Evolutionary conservation across 2,888 invertebrate genomes (phyloP).

Genomic region (Ennomos erosarius): DNA sequence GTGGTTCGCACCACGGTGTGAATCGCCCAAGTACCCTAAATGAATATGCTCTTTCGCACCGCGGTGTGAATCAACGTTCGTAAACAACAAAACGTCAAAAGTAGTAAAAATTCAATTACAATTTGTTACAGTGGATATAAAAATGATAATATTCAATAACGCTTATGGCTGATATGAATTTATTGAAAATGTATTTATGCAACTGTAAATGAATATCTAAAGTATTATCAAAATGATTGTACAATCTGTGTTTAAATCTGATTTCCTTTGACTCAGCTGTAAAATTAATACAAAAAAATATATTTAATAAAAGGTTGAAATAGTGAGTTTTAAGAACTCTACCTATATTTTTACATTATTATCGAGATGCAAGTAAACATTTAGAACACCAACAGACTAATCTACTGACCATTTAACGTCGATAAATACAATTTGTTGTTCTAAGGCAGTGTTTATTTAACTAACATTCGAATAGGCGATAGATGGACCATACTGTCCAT

Average conservation of each 20-base stretch:
- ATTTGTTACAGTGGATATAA: conserved; percentile 20
- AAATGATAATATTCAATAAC: conserved; percentile 13
- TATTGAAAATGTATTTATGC: no score
- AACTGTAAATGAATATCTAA: no score
- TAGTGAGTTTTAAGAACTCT: background rate
- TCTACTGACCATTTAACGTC: conserved; percentile 37
- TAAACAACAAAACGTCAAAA: conserved; percentile 24
- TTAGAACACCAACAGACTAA: conserved; percentile 38
- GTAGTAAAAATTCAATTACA: conserved; percentile 25
- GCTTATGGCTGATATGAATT: conserved; percentile 1
- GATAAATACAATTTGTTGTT: conserved; percentile 48
- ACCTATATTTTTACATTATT: conserved; percentile 10
- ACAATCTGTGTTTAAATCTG: no score
- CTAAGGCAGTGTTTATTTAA: conserved; percentile 66
- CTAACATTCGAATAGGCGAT: conserved; percentile 41
- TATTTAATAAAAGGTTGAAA: conserved; percentile 14
- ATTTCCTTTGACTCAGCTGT: no score
- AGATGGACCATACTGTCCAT: conserved; percentile 35
- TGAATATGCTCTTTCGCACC: no score
- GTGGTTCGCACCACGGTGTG: no score
- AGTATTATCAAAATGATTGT: no score
- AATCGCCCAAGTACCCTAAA: no score
- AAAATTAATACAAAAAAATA: no score
- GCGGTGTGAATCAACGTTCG: conserved; percentile 27
- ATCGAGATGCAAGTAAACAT: conserved; percentile 30